These are phyloP conservation scores for Tragopan temminckii DNA, from an alignment of 2,797 vertebrate species.

Conservation along the genomic window DNA sequence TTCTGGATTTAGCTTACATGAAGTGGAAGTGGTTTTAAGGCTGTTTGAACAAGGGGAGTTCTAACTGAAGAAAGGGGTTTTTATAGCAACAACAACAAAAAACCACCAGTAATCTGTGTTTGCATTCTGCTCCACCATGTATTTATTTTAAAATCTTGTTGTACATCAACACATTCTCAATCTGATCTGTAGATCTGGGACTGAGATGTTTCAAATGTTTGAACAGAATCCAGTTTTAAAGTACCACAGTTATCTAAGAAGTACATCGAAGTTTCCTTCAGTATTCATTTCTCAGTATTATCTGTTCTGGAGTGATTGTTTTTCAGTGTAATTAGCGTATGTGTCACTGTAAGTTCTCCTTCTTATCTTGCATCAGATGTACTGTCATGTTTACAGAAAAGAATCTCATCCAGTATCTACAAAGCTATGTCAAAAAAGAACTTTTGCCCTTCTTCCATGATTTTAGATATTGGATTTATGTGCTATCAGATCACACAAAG, in stretches of 20 bases:
- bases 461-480: neutral
- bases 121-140: conserved; percentile 18
- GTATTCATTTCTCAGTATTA: conserved; percentile 69
- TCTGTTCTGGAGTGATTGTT: conserved; percentile 58
- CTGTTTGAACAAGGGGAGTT: neutral
- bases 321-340: conserved; percentile 18
- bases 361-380: conserved; percentile 42
- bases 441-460: neutral
- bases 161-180: conserved; percentile 59
- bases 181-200: conserved; percentile 55
- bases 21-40: conserved; percentile 6
- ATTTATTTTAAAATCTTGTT: conserved; percentile 68
- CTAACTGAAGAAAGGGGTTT: neutral
- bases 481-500: neutral
- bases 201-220: conserved; percentile 58
- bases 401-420: neutral
- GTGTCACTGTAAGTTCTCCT: neutral
- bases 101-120: neutral
- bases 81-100: neutral
- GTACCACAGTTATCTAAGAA: conserved; percentile 67
- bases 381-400: conserved; percentile 1
- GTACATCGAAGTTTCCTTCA: conserved; percentile 62
- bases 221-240: conserved; percentile 65
- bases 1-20: neutral
- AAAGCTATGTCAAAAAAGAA: neutral